Conservation (phyloP, 2,113 vertebrate species). For the Ondatra zibethicus region DNA sequence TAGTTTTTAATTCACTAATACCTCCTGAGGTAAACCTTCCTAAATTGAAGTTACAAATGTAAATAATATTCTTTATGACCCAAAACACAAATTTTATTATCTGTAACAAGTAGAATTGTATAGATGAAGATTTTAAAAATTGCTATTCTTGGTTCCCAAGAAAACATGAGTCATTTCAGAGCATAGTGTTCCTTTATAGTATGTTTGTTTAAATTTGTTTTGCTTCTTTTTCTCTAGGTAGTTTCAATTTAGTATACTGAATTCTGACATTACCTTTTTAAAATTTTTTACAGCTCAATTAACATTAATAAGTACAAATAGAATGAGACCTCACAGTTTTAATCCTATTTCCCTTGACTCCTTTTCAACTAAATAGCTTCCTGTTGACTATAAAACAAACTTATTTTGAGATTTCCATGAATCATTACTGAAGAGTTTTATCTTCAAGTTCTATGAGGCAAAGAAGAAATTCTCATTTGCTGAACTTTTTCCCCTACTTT, state of each 20-base stretch:
- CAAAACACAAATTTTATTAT: background rate
- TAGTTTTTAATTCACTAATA: background rate
- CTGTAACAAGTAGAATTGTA: background rate
- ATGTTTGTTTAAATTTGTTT: background rate
- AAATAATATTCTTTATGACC: background rate
- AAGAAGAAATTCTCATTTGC: background rate
- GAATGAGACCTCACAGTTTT: background rate
- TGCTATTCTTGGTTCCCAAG: background rate
- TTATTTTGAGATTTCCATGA: background rate
- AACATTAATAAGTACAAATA: background rate
- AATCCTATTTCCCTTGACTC: background rate
- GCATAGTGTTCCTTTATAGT: background rate
- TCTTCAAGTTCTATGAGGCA: background rate
- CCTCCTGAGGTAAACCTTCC: constrained; percentile 28
- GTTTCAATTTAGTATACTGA: background rate
- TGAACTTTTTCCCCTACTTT: background rate
- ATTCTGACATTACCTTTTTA: background rate
- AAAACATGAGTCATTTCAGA: background rate
- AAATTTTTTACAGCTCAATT: background rate
- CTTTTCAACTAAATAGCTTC: background rate
- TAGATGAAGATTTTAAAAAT: background rate
- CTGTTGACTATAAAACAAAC: background rate
- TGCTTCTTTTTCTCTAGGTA: background rate
- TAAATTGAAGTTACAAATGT: background rate
- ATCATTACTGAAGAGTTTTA: background rate